A percentile compares a stretch with the other conserved stretches of the same genome.
phyloP scores from a whole-genome alignment of 2,113 vertebrate genomes.

The Hymenochirus boettgeri region DNA sequence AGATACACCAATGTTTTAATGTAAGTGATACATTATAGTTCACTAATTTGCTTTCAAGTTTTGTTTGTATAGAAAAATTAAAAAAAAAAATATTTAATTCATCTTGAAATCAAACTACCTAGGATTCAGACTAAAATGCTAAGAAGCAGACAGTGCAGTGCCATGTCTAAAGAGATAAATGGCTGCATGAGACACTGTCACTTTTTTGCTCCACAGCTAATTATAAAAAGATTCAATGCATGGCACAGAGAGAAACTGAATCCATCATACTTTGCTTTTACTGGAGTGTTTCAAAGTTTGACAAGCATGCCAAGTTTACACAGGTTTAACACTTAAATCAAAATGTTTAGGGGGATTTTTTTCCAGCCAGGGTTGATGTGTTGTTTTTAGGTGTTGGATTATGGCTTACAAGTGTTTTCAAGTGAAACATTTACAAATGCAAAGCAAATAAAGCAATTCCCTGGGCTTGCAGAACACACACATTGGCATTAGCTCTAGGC shows the following conservation, averaged over 20 bases:
- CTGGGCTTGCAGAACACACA: not conserved
- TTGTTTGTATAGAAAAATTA: no score
- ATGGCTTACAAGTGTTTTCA: conserved; percentile 4
- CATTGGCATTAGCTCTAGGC: not conserved
- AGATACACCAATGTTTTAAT: no score
- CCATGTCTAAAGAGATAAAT: conserved; percentile 30
- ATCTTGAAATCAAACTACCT: not conserved
- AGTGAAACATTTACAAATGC: conserved; percentile 33
- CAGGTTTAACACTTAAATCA: conserved; percentile 32
- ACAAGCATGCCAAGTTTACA: conserved; percentile 11
- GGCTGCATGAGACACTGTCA: not conserved
- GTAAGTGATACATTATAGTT: no score
- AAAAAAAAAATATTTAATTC: no score
- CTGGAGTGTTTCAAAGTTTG: conserved; percentile 28
- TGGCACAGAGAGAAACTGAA: conserved; percentile 1
- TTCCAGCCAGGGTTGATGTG: conserved; percentile 12
- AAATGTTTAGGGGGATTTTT: conserved; percentile 32
- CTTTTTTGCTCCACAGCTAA: conserved; percentile 26
- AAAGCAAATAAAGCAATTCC: conserved; percentile 43
- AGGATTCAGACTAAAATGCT: not conserved
- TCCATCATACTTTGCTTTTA: conserved; percentile 22
- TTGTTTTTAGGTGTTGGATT: conserved; percentile 36
- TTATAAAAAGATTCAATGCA: conserved; percentile 29
- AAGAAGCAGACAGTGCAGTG: conserved; percentile 1
- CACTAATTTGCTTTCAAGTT: no score